Conservation (phyloP, 2,888 invertebrate genomes). For the Nymphalis urticae region DNA sequence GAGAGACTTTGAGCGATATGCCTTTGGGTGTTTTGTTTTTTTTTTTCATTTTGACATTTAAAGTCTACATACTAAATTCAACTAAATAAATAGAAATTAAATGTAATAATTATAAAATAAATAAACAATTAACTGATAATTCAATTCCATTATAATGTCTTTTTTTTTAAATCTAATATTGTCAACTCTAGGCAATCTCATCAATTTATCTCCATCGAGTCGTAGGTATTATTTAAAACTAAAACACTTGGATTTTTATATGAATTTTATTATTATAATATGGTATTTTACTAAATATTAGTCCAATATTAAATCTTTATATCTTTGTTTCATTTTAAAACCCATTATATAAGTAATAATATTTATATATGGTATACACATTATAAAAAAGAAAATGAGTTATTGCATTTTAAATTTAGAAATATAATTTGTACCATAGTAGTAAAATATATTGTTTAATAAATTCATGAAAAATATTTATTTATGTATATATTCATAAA, state of each 20-base stretch:
- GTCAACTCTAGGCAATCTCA: no score
- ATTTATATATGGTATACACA: not conserved
- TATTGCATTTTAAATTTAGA: not conserved
- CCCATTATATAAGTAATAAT: conserved; percentile 33
- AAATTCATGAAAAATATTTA: no score
- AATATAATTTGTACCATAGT: no score
- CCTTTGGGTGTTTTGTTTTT: not conserved
- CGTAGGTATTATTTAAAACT: conserved; percentile 75
- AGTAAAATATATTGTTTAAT: no score
- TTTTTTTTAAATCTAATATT: no score
- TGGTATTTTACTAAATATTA: conserved; percentile 81
- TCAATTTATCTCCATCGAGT: conserved; percentile 40
- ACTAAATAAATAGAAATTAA: no score
- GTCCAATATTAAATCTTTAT: conserved; percentile 79
- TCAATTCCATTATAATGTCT: no score
- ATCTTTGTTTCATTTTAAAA: conserved; percentile 65
- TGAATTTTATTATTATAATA: conserved; percentile 80
- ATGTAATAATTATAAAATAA: no score
- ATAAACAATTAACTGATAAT: no score
- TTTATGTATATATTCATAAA: no score
- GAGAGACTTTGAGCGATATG: conserved; percentile 34
- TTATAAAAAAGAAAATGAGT: not conserved
- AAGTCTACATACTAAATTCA: conserved; percentile 5
- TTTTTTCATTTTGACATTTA: not conserved
- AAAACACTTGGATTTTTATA: conserved; percentile 80